phyloP scores from a whole-genome alignment of 2,113 vertebrate species.

The Amazona vittata region DNA sequence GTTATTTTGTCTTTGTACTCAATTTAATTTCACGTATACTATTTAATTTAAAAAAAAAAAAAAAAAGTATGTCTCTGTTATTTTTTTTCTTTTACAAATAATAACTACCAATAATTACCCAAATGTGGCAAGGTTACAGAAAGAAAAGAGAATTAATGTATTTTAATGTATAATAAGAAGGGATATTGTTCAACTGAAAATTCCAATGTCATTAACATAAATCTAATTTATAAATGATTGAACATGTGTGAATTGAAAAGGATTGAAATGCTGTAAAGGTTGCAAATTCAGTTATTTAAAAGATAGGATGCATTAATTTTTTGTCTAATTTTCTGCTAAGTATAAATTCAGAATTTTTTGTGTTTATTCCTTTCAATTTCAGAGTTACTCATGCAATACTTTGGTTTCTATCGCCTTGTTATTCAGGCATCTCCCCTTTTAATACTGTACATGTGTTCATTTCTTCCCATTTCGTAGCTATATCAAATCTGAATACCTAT shows the following conservation, averaged over 20 bases:
- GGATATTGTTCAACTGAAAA: background rate
- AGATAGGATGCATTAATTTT: background rate
- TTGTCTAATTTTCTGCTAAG: background rate
- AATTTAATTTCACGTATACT: background rate
- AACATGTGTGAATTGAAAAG: background rate
- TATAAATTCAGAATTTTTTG: background rate
- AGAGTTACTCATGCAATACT: background rate
- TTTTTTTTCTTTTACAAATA: background rate
- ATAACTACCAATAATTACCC: background rate
- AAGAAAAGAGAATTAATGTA: background rate
- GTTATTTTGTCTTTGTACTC: background rate
- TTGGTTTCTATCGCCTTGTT: background rate
- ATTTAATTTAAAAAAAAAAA: rapidly evolving
- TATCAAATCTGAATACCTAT: background rate
- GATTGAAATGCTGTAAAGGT: background rate
- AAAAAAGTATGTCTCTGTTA: background rate
- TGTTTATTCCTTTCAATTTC: background rate
- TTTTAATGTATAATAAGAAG: background rate
- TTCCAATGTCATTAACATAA: background rate
- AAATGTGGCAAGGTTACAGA: background rate
- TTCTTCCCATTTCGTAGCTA: background rate
- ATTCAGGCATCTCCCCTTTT: background rate
- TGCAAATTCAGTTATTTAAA: background rate
- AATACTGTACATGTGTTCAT: background rate
- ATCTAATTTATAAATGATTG: rapidly evolving